Base-by-base conservation (phyloP, 2,797 vertebrate genomes). In the Alosa sapidissima region DNA sequence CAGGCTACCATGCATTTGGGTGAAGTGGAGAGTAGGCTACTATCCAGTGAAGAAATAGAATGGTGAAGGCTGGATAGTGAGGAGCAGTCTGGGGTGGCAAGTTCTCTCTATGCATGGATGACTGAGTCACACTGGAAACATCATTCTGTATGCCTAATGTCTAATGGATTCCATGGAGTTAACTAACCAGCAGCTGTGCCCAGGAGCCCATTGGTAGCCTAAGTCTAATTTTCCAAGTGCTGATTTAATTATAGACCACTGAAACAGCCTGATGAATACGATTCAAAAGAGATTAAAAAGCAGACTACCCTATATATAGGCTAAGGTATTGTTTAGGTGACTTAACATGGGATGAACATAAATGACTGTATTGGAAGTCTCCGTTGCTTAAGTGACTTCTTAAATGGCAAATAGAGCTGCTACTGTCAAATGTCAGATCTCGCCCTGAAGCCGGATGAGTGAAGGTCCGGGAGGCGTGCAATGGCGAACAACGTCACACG, bases 91-190 rank as follows among this genome's bases (percentile, higher is more conserved):
- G 82, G 87, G 49, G 41, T 83, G 83, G 45, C 45, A 81, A 36
- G 16, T 55, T 55, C 19, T n/a, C 21, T 60, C 16, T 60, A n/a
- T 24, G 58, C n/a, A 85, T 84, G 84, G 81, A 81, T n/a, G 16
- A 86, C 81, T 88, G 85, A 86, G 87, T 89, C 88, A 90, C 81
- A 49, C 81, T 84, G 75, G 84, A 87, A 85, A 85, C 55, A 81
- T 75, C 47, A 85, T 72, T 62, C 72, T 45, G 81, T 54, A 13
- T 41, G 85, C 68, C 83, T 86, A 10, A 24, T 24, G 58, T 24
- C 19, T 58, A 86, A 90, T 88, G 82, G 81, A 89, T 89, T 83
- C 83, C 82, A 84, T 68, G 68, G 60, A 82, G 54, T 85, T 82
- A 75, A 41, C 83, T 89, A 87, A 33, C 81, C 82, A 83, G 51